Conservation (phyloP, 2,888 invertebrate genomes). For the Himalopsyche tibetana region DNA sequence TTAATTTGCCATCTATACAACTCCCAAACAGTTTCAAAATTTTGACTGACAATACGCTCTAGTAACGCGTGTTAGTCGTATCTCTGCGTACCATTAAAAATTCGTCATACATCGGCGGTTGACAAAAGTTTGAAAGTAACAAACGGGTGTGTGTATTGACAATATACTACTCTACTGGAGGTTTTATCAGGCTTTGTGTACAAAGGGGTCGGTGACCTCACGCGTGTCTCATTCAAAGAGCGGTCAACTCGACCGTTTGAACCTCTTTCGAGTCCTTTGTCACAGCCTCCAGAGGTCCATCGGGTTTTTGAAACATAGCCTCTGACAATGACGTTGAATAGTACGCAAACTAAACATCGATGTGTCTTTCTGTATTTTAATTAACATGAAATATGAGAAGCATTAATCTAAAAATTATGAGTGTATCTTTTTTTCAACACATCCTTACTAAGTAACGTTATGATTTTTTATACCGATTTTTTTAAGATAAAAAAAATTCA, state of each 20-base stretch:
- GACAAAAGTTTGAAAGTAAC: conserved; percentile 35
- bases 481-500: too few relatives aligned
- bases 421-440: too few relatives aligned
- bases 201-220: neutral
- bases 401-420: too few relatives aligned
- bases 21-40: neutral
- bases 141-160: conserved; percentile 35
- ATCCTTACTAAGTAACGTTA: too few relatives aligned
- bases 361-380: too few relatives aligned
- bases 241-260: conserved; percentile 4
- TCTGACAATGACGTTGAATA: neutral
- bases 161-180: neutral
- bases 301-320: neutral
- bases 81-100: conserved; percentile 1
- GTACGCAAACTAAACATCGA: neutral
- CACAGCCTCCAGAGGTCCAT: conserved; percentile 27
- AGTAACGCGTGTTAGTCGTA: neutral
- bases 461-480: too few relatives aligned
- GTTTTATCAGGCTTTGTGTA: conserved; percentile 29
- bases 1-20: neutral
- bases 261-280: conserved; percentile 35
- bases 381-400: too few relatives aligned
- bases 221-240: conserved; percentile 40
- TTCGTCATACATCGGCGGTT: conserved; percentile 35
- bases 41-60: neutral